phyloP scores from a whole-genome alignment of 2,113 vertebrate species.

The Vicugna pacos region DNA sequence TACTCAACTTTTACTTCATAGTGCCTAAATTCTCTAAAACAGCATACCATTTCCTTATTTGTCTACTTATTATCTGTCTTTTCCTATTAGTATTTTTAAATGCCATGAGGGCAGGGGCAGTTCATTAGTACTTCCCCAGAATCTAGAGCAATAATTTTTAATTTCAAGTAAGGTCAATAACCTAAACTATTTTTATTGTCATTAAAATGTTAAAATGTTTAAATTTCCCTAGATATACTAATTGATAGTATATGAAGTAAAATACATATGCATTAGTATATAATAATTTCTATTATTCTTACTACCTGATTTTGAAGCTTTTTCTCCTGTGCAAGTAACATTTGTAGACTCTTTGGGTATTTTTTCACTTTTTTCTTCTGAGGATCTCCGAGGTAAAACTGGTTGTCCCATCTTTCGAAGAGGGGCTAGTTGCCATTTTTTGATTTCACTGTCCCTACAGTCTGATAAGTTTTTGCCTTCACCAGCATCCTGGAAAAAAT shows the following conservation, averaged over 20 bases:
- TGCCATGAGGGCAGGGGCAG: neutral
- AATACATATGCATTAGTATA: neutral
- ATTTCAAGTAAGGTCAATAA: constrained; percentile 11
- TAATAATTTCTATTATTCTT: constrained; percentile 6
- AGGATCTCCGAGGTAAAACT: constrained; percentile 82
- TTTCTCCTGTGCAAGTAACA: constrained; percentile 82
- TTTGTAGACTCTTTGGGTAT: constrained; percentile 84
- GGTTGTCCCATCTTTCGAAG: constrained; percentile 86
- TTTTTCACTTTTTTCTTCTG: constrained; percentile 90
- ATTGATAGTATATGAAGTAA: neutral
- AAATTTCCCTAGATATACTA: neutral
- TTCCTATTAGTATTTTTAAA: neutral
- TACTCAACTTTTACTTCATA: neutral
- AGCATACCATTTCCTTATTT: neutral
- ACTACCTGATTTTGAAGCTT: constrained; percentile 86
- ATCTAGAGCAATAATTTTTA: neutral
- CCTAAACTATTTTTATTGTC: neutral
- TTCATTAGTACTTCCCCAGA: neutral
- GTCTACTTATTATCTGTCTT: neutral
- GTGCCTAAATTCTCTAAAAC: neutral
- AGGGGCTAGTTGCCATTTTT: constrained; percentile 86
- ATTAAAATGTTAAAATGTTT: constrained; percentile 15
- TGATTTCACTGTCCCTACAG: constrained; percentile 86
- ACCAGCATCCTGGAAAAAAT: constrained; percentile 85
- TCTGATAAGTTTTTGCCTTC: constrained; percentile 86